Base-by-base conservation (phyloP, 2,888 invertebrate genomes). In the Athalia cordata region DNA sequence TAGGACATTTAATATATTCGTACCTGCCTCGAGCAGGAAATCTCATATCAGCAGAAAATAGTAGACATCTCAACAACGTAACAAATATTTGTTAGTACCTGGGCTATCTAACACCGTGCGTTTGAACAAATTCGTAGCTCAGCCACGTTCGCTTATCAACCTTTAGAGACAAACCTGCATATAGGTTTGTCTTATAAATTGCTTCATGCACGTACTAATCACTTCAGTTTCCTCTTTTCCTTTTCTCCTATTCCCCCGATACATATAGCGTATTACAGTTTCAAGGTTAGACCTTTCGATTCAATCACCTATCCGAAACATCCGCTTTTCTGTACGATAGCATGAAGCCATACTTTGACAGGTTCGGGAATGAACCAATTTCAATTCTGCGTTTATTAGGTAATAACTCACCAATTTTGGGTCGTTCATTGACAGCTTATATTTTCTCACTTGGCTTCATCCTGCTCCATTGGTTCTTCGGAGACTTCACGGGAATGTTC, bases 391-490 rank as follows among this genome's bases (percentile, higher is more conserved):
- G 1, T 13, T 67, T n/a, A 15, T 68, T 50, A 50, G 43, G 70
- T 70, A 43, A 43, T 70, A 55, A 57, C 45, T 47, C 64, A 45
- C 13, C 29, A n/a, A 45, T 61, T 43, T 50, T 7, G 29, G 67
- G 11, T 47, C 29, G 29, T 29, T 29, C 29, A 29, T 29, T 29
- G 29, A 29, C 29, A 29, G 29, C 29, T 29, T 6, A 65, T 5
- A 67, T 66, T 66, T n/a, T n/a, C 75, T 94, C 94, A 95, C 92
- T 95, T 95, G 87, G 92, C 93, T 90, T 95, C 95, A 91, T 96
- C 96, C 91, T 96, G 95, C 90, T 96, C 96, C 96, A 96, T 96
- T 75, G 96, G 96, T 91, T 96, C 96, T 87, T 95, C 95, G 80
- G 94, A 93, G 88, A 92, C 94, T 89, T 94, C 94, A 84, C 94